Evolutionary conservation across 2,113 vertebrate genomes (phyloP).

Genomic region (Eptesicus fuscus): DNA sequence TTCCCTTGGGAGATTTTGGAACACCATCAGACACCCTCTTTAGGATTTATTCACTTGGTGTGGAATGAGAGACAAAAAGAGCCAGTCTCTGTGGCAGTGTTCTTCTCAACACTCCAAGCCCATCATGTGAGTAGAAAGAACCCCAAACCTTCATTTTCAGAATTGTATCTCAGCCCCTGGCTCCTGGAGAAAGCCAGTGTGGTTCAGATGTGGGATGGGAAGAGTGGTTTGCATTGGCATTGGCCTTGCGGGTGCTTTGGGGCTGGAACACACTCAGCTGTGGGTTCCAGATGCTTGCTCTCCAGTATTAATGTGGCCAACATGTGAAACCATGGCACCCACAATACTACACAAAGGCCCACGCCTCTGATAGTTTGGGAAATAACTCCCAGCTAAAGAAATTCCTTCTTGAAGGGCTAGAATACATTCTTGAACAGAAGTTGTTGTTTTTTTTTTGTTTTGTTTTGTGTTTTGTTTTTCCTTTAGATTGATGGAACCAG

Average conservation of each 20-base stretch:
- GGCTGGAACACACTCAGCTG: conserved; percentile 78
- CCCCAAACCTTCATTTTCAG: conserved; percentile 75
- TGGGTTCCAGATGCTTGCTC: conserved; percentile 84
- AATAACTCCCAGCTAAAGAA: conserved; percentile 69
- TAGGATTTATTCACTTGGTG: conserved; percentile 33
- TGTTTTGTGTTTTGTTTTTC: background rate
- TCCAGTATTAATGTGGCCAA: conserved; percentile 83
- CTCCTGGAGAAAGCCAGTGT: conserved; percentile 80
- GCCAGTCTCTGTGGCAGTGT: background rate
- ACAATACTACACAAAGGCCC: conserved; percentile 76
- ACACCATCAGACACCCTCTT: conserved; percentile 18
- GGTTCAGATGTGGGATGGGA: conserved; percentile 81
- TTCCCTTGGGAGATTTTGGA: conserved; percentile 21
- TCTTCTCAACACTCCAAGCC: conserved; percentile 23
- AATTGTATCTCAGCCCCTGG: conserved; percentile 70
- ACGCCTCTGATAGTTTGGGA: conserved; percentile 77
- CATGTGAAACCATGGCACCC: conserved; percentile 83
- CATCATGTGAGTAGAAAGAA: conserved; percentile 72
- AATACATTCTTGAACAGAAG: conserved; percentile 54
- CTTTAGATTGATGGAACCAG: conserved; percentile 7
- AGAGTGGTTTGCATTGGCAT: conserved; percentile 80
- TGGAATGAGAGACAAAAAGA: conserved; percentile 13
- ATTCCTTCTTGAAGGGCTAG: conserved; percentile 67
- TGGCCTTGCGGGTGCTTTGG: conserved; percentile 79
- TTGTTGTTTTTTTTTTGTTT: background rate